Base-by-base conservation (phyloP, 2,888 invertebrate species). In the Oscheius myriophilus region DNA sequence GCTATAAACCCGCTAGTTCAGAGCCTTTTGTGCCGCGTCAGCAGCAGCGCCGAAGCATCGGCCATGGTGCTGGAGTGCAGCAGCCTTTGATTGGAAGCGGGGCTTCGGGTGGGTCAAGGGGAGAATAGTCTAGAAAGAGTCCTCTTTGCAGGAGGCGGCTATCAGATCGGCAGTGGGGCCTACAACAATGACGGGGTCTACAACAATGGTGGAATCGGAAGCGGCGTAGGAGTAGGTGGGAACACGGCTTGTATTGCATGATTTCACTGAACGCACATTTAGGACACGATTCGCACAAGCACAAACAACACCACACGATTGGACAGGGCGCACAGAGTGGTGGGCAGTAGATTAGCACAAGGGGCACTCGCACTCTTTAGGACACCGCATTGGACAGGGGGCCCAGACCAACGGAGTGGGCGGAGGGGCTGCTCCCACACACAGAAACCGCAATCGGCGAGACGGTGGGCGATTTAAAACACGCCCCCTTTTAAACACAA, bases 361-460 rank as follows among this genome's bases (percentile, higher is more conserved):
- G 33, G 33, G 33, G 33, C 33, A 33, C 21, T 46, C 49, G 61
- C 61, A 49, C 49, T 11, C 33, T 55, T 55, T 55, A 16, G 2
- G 33, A 33, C 33, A 33, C 33, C 33, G 55, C 33, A 55, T 18
- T 55, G 33, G 26, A 41, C 18, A 33, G 42, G n/a, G 21, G 23
- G 18, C 23, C 11, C 23, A 49, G 49, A 11, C 18, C 49, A 33
- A 49, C 18, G 61, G 61, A n/a, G 49, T 61, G 21, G 64, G 64
- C 12, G 64, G 64, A 51, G 64, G 64, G 52, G 64, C 54, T 12
- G 64, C 43, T 6, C 64, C 64, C n/a, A 54, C 26, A 21, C 64
- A 64, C 25, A 25, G 52, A 18, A 51, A 53, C 25, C 52, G 54
- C 2, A 14, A 54, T 33, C 61, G 61, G 33, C 46, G 61, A 16